Conservation (phyloP, 2,797 vertebrate genomes). For the Oreortyx pictus region DNA sequence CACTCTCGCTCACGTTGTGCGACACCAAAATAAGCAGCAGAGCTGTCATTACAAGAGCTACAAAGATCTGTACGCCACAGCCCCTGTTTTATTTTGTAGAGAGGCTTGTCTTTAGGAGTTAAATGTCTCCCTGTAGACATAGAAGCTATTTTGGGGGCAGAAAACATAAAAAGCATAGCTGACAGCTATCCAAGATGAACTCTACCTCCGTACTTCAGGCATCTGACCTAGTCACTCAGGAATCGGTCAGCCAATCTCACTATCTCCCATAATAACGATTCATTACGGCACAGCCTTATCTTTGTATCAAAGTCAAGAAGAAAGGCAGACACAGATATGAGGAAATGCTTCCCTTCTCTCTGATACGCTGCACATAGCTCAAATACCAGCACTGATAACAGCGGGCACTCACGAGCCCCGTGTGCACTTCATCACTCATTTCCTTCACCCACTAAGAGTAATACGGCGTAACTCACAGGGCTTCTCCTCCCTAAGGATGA, state of each 20-base stretch:
- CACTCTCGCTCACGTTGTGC: background rate
- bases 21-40: background rate
- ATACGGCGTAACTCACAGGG: background rate
- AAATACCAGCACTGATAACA: slow-evolving; percentile 59
- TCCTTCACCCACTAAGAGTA: slow-evolving; percentile 47
- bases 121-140: background rate
- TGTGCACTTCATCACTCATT: slow-evolving; percentile 72
- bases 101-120: background rate
- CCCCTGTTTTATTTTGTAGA: background rate
- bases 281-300: slow-evolving; percentile 63
- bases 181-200: slow-evolving; percentile 42
- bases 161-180: slow-evolving; percentile 8
- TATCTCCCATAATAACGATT: slow-evolving; percentile 7
- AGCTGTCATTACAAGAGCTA: background rate
- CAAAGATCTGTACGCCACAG: background rate
- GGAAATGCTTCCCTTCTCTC: slow-evolving; percentile 39
- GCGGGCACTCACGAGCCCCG: slow-evolving; percentile 39
- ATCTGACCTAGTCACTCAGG: slow-evolving; percentile 18
- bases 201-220: slow-evolving; percentile 17
- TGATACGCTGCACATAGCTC: slow-evolving; percentile 47
- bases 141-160: background rate
- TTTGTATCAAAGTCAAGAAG: slow-evolving; percentile 69
- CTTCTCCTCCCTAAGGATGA: background rate
- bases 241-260: slow-evolving; percentile 44
- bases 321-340: slow-evolving; percentile 61